Evolutionary conservation across 1,140 invertebrate species (phyloP), one percentile per base, ranked within the genome.

Genomic region (Megathymus violae): DNA sequence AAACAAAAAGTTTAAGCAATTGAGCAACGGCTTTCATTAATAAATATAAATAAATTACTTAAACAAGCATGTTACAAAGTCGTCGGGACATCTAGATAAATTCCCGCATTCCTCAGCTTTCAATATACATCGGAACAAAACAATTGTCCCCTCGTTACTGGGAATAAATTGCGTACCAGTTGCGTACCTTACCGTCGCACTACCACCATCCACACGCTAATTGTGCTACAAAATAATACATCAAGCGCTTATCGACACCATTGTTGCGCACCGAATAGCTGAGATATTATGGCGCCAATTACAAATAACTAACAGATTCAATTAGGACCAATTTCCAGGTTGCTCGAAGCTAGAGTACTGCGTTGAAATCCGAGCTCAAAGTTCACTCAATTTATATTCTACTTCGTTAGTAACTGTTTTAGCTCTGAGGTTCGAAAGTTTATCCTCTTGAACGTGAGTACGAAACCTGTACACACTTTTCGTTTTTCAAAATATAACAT

Each of bases 161-260:
- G 13, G n/a, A 60, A 67, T 62, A 67, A 71, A 72, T 67, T 69
- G 63, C 60, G 40, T 66, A 63, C 51, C 19, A 22, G 19, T 22
- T 22, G 19, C 19, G 19, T 22, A 22, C 19, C 19, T 22, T 22
- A 22, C 19, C 19, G 19, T 22, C 19, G 19, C 19, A 22, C 19
- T 44, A 36, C 46, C 34, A 40, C 54, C 43, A 69, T 67, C 69
- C 64, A 71, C 63, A 61, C 71, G 73, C 79, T 81, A 84, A 82
- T 84, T 81, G 78, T 78, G 52, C 38, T 50, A 74, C 79, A 78
- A 80, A 82, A 81, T 82, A 79, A 85, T 82, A 76, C 76, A 79
- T 85, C 80, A 79, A 68, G 17, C 17, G 67, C 68, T 80, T 84
- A 82, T 80, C 78, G 44, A 19, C 25, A 48, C 27, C 51, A 64